Evolutionary conservation across 2,888 invertebrate species (phyloP).

Genomic region (Cheilosia variabilis): DNA sequence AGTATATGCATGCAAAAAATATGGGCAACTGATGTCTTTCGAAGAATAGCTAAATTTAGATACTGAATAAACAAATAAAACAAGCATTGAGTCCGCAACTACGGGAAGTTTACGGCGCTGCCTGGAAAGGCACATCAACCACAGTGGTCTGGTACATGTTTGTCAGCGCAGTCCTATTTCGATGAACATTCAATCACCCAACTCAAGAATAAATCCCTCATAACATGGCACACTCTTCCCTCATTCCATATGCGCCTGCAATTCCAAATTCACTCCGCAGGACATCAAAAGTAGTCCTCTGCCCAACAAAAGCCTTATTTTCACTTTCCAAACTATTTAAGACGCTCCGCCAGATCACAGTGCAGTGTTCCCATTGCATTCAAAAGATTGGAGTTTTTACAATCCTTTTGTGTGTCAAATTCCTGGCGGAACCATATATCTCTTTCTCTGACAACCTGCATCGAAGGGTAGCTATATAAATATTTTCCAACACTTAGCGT

Average conservation of each 20-base stretch:
- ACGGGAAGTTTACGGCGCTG: too few species aligned
- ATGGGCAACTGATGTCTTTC: too few species aligned
- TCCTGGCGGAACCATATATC: slow-evolving; percentile 15
- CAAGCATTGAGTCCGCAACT: too few species aligned
- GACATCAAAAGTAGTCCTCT: background rate
- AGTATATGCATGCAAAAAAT: too few species aligned
- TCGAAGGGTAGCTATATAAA: slow-evolving; percentile 27
- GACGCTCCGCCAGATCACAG: background rate
- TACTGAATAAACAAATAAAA: too few species aligned
- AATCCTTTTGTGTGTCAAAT: slow-evolving; percentile 3
- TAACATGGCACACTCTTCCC: background rate
- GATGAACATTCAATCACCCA: too few species aligned
- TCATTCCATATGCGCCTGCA: background rate
- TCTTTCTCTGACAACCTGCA: slow-evolving; percentile 15
- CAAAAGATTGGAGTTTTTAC: slow-evolving; percentile 9
- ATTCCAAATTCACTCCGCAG: background rate
- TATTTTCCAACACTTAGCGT: slow-evolving; percentile 69
- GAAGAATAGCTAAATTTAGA: too few species aligned
- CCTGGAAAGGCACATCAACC: too few species aligned
- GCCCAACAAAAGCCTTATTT: slow-evolving; percentile 10
- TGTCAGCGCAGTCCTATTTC: too few species aligned
- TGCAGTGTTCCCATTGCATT: background rate
- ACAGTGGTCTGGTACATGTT: too few species aligned
- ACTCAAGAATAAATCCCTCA: too few species aligned
- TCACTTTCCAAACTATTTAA: slow-evolving; percentile 4